Evolutionary conservation across 2,113 vertebrate genomes (phyloP).

Genomic region (Tympanuchus pallidicinctus): DNA sequence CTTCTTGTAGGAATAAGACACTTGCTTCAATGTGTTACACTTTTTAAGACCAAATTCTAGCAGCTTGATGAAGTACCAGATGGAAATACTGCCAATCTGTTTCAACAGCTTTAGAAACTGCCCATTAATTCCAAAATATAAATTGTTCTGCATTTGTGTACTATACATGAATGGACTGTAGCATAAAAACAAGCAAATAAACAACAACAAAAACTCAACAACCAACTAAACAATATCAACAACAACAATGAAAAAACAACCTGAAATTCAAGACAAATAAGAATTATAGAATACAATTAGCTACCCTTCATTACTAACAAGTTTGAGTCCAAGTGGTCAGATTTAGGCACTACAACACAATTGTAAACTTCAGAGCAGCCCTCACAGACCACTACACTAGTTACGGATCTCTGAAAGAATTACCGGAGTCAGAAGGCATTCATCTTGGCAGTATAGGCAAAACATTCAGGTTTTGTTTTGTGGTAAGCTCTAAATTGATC

Average conservation of each 20-base stretch:
- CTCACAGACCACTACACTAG: neutral
- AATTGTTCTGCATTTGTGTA: neutral
- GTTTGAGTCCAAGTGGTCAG: neutral
- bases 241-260: neutral
- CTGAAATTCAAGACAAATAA: neutral
- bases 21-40: neutral
- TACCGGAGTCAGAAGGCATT: constrained; percentile 28
- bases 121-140: neutral
- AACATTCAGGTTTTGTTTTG: constrained; percentile 12
- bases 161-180: neutral
- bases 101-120: neutral
- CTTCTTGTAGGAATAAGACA: neutral
- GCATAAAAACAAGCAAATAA: neutral
- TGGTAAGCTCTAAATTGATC: constrained; percentile 33
- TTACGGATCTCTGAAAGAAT: neutral
- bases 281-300: neutral
- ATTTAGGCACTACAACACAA: neutral
- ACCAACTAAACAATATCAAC: neutral
- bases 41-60: neutral
- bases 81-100: neutral
- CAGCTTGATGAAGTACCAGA: neutral
- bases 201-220: neutral
- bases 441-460: neutral
- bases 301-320: neutral
- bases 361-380: neutral